Evolutionary conservation across 2,797 vertebrate species (phyloP).

Genomic region (Etheostoma nigrum): DNA sequence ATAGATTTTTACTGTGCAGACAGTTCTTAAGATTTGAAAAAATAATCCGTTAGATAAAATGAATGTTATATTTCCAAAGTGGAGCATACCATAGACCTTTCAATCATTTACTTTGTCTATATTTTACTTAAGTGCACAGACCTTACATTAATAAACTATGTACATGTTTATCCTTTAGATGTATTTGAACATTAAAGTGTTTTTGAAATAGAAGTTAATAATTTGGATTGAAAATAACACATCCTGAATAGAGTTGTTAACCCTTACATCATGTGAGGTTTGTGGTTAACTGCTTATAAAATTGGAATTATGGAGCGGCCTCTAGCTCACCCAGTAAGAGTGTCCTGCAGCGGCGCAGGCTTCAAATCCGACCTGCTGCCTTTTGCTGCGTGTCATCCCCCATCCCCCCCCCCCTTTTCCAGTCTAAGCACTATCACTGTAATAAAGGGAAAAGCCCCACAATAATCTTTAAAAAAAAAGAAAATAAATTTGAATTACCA

Average conservation of each 20-base stretch:
- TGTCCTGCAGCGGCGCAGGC: too few relatives aligned
- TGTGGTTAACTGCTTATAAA: neutral
- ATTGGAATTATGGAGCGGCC: neutral
- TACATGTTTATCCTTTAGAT: neutral
- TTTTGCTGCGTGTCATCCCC: too few relatives aligned
- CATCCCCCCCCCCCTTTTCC: too few relatives aligned
- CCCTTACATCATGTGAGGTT: neutral
- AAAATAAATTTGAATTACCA: neutral
- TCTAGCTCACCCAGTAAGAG: too few relatives aligned
- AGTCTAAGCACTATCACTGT: too few relatives aligned
- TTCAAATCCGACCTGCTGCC: too few relatives aligned
- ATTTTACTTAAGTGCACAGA: neutral
- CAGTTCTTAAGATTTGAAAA: neutral
- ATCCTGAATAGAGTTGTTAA: neutral
- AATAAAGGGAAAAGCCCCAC: too few relatives aligned
- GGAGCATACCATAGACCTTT: neutral
- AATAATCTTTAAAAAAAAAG: too few relatives aligned
- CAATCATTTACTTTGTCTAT: neutral
- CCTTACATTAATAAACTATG: neutral
- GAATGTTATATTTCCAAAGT: neutral
- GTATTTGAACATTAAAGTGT: neutral
- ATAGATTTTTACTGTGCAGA: constrained; percentile 11
- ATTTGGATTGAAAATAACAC: neutral
- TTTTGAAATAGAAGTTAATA: neutral
- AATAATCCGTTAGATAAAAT: neutral